phyloP scores from a whole-genome alignment of 2,888 invertebrate species.

The Andrena fulva region DNA sequence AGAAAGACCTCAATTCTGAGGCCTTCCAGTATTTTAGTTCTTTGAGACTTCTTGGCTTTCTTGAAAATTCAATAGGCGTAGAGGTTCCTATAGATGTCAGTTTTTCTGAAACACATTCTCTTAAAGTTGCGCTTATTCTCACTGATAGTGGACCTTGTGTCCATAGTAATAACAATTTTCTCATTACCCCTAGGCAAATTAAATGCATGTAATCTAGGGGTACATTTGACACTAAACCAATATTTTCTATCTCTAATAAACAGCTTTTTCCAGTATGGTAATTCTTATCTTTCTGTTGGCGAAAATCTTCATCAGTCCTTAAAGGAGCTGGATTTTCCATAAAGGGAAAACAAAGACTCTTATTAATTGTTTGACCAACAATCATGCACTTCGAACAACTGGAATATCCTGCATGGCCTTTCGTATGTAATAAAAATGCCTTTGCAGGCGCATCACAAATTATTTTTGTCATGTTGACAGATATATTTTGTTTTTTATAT shows the following conservation, averaged over 20 bases:
- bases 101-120: conserved; percentile 2
- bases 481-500: background rate
- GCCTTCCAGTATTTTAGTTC: conserved; percentile 22
- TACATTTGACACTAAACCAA: conserved; percentile 73
- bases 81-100: conserved; percentile 23
- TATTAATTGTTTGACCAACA: conserved; percentile 40
- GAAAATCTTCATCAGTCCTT: conserved; percentile 57
- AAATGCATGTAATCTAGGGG: conserved; percentile 74
- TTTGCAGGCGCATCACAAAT: conserved; percentile 60
- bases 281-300: background rate
- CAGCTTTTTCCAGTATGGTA: conserved; percentile 45
- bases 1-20: conserved; percentile 21
- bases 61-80: conserved; percentile 67
- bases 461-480: conserved; percentile 25
- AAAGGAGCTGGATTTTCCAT: conserved; percentile 2
- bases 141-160: conserved; percentile 56
- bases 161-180: conserved; percentile 72
- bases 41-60: conserved; percentile 56
- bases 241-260: conserved; percentile 66
- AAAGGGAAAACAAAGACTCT: background rate
- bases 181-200: conserved; percentile 74
- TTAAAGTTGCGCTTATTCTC: background rate
- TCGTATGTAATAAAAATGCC: conserved; percentile 47
- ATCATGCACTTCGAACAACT: conserved; percentile 64
- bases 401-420: conserved; percentile 54